Percentiles rank a stretch among this genome's conserved stretches.
Conservation (phyloP, 2,797 vertebrate genomes). For the Urocyon cinereoargenteus region DNA sequence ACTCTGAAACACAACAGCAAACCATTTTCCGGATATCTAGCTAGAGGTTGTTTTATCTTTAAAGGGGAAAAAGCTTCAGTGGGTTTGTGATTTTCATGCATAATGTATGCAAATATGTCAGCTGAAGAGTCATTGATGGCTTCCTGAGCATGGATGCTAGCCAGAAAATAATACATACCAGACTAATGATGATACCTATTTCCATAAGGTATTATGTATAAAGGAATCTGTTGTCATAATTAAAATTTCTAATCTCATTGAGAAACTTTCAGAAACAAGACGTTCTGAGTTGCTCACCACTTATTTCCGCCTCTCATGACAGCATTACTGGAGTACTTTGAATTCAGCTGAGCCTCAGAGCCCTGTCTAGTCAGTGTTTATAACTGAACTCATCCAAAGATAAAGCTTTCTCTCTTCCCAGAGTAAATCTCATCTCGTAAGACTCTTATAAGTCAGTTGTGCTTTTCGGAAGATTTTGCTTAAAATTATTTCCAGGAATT, state of each 20-base stretch:
- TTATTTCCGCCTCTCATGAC: neutral
- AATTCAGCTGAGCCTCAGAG: neutral
- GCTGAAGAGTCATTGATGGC: neutral
- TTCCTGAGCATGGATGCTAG: neutral
- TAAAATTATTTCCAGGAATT: conserved; percentile 39
- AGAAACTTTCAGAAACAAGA: conserved; percentile 25
- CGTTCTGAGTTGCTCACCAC: neutral
- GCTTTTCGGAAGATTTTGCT: neutral
- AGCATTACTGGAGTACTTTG: neutral
- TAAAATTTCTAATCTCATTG: neutral
- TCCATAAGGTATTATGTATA: neutral
- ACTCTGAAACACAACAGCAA: neutral
- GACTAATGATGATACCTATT: neutral
- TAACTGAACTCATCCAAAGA: neutral
- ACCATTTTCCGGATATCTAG: neutral
- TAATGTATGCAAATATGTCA: neutral
- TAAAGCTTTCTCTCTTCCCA: neutral
- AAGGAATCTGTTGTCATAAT: neutral
- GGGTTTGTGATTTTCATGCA: neutral
- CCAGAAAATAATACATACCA: neutral
- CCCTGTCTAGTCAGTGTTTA: neutral
- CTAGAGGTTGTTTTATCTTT: neutral
- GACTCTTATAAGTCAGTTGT: neutral
- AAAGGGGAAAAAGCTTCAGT: neutral
- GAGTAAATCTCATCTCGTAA: neutral